These are phyloP conservation scores for Xestobium rufovillosum DNA, from an alignment of 2,888 invertebrate species.

Conservation along the genomic window DNA sequence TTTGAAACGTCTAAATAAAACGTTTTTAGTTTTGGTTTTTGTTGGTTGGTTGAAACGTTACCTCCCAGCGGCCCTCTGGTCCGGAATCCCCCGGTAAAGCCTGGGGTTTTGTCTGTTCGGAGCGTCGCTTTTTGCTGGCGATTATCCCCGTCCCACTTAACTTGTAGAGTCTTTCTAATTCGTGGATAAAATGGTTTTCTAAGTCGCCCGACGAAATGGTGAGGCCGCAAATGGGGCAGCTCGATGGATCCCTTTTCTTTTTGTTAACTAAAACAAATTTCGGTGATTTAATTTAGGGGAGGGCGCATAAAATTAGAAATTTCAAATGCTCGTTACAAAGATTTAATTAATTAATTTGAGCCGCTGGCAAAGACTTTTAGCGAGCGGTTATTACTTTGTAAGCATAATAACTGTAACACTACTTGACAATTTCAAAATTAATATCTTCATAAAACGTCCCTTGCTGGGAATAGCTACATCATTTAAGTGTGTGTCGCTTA, in stretches of 20 bases:
- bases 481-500: slow-evolving; percentile 38
- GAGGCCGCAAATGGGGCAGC: slow-evolving; percentile 64
- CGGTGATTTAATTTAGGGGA: too few species aligned
- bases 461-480: slow-evolving; percentile 36
- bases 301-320: slow-evolving; percentile 29
- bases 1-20: slow-evolving; percentile 54
- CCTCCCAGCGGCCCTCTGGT: slow-evolving; percentile 60
- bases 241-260: slow-evolving; percentile 41
- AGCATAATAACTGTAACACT: slow-evolving; percentile 44
- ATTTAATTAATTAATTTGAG: slow-evolving; percentile 46
- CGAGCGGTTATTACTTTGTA: slow-evolving; percentile 44
- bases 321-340: slow-evolving; percentile 28
- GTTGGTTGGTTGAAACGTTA: slow-evolving; percentile 34
- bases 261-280: slow-evolving; percentile 29
- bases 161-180: slow-evolving; percentile 60
- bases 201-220: slow-evolving; percentile 59
- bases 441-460: slow-evolving; percentile 46
- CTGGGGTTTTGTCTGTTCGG: slow-evolving; percentile 39
- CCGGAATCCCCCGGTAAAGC: slow-evolving; percentile 45
- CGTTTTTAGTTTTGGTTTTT: background rate
- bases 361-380: slow-evolving; percentile 40
- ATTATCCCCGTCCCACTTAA: slow-evolving; percentile 46
- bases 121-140: slow-evolving; percentile 42
- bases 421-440: slow-evolving; percentile 44
- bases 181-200: slow-evolving; percentile 60